These are phyloP conservation scores for Berghia stephanieae DNA, from an alignment of 1,140 invertebrate species.

Conservation along the genomic window DNA sequence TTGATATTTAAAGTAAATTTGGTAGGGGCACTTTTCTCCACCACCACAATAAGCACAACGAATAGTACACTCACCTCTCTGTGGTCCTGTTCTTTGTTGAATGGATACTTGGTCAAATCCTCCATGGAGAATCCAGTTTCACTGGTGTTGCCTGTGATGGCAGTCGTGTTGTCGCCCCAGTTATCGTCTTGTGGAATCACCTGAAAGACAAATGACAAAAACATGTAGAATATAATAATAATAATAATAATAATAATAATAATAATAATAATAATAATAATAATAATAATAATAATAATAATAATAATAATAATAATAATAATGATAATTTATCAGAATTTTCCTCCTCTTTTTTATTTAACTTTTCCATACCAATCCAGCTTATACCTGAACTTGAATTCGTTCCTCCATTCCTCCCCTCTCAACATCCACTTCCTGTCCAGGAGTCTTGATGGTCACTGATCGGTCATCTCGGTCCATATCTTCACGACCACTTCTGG, in stretches of 20 bases:
- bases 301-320: too few relatives aligned
- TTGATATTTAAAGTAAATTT: too few relatives aligned
- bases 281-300: too few relatives aligned
- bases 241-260: too few relatives aligned
- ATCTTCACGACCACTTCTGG: slow-evolving; percentile 36
- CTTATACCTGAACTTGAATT: slow-evolving; percentile 81
- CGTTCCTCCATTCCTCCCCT: slow-evolving; percentile 70
- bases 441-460: slow-evolving; percentile 59
- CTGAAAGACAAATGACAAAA: slow-evolving; percentile 70
- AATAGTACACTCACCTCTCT: slow-evolving; percentile 18
- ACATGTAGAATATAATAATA: neutral
- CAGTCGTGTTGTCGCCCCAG: slow-evolving; percentile 98
- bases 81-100: slow-evolving; percentile 22
- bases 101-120: slow-evolving; percentile 71
- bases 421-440: slow-evolving; percentile 55
- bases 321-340: too few relatives aligned
- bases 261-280: too few relatives aligned
- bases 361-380: too few relatives aligned
- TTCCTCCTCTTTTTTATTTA: too few relatives aligned
- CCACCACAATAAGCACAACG: too few relatives aligned
- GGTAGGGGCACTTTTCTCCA: too few relatives aligned
- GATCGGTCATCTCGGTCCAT: slow-evolving; percentile 58
- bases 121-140: slow-evolving; percentile 85
- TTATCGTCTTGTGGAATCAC: slow-evolving; percentile 94
- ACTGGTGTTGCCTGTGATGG: slow-evolving; percentile 95